Percentiles rank a stretch among this genome's conserved stretches.
Evolutionary conservation across 2,797 vertebrate genomes (phyloP).

Genomic region (Myotis myotis): DNA sequence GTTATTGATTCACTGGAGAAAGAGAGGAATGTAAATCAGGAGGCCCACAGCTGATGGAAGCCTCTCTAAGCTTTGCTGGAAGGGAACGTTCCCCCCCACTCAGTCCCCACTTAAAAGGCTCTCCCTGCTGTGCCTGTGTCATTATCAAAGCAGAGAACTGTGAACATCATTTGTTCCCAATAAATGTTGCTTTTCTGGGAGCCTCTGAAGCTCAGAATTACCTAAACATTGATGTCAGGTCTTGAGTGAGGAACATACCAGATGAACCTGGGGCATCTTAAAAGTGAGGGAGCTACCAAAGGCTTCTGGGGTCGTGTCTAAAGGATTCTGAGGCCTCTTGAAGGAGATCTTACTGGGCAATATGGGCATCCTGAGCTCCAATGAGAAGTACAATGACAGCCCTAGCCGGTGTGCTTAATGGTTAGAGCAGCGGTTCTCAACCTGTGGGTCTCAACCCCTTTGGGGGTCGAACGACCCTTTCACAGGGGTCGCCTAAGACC

Average conservation of each 20-base stretch:
- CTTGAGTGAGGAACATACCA: slow-evolving; percentile 23
- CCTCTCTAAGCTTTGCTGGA: not conserved
- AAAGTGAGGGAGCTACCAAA: not conserved
- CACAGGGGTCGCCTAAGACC: too few species aligned
- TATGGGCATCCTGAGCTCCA: slow-evolving; percentile 23
- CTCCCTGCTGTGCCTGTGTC: not conserved
- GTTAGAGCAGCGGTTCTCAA: too few species aligned
- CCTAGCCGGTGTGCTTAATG: too few species aligned
- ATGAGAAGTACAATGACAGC: not conserved
- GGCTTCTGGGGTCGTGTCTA: not conserved
- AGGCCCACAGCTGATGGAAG: not conserved
- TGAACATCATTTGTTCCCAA: slow-evolving; percentile 12
- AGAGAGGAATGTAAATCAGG: not conserved
- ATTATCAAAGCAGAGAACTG: not conserved
- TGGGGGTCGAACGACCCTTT: too few species aligned
- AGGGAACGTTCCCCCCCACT: not conserved
- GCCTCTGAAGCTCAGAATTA: not conserved
- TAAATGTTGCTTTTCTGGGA: slow-evolving; percentile 20
- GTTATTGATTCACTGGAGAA: slow-evolving; percentile 11
- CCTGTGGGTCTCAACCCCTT: too few species aligned
- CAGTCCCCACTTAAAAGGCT: too few species aligned
- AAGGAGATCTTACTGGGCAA: slow-evolving; percentile 7
- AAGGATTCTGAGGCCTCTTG: not conserved
- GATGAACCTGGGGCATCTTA: slow-evolving; percentile 15
- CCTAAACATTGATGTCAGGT: slow-evolving; percentile 18